Conservation (phyloP, 2,113 vertebrate species). For the Pogonocichla stellata region DNA sequence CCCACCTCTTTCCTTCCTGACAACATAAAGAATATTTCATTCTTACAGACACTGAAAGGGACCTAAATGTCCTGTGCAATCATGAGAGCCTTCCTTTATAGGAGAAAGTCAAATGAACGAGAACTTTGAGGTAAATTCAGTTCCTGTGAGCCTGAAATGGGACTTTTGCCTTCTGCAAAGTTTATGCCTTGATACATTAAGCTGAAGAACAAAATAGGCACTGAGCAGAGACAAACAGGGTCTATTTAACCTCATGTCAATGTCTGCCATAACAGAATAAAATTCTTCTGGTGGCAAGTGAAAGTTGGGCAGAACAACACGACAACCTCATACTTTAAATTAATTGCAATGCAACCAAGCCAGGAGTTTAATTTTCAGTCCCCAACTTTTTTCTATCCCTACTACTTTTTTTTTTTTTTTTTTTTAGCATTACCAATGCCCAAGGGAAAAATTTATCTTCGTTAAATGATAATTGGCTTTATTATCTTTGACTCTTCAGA, state of each 20-base stretch:
- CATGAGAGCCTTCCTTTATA: neutral
- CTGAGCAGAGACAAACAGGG: neutral
- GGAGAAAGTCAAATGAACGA: neutral
- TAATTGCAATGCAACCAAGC: neutral
- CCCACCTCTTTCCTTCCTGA: neutral
- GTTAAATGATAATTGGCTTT: slow-evolving; percentile 65
- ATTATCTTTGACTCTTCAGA: slow-evolving; percentile 68
- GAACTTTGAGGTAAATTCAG: neutral
- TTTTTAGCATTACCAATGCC: neutral
- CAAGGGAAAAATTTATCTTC: slow-evolving; percentile 55
- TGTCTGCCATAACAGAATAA: neutral
- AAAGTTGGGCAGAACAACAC: neutral
- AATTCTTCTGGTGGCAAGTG: neutral
- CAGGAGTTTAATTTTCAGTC: slow-evolving; percentile 30
- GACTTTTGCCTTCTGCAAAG: neutral
- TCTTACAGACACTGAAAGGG: neutral
- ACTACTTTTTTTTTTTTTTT: neutral
- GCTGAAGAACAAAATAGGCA: neutral
- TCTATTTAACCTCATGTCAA: neutral
- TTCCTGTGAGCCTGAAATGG: neutral
- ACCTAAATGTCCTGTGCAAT: neutral
- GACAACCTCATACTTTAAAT: neutral
- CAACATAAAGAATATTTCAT: neutral
- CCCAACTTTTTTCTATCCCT: neutral
- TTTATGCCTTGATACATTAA: neutral